Base-by-base conservation (phyloP, 2,113 vertebrate genomes). In the Petroica traversi region DNA sequence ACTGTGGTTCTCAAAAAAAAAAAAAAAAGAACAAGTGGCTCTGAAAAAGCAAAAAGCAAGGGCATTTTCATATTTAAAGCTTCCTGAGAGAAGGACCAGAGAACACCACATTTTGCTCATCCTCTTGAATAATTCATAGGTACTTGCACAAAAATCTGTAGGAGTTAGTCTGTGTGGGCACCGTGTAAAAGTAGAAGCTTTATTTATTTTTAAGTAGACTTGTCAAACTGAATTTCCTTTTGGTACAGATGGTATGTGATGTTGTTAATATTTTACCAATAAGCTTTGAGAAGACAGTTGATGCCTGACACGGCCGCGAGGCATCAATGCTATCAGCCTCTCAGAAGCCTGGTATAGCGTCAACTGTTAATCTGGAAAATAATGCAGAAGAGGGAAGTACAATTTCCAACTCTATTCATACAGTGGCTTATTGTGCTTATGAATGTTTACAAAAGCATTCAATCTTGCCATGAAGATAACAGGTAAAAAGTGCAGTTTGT, bases 1-100 rank as follows among this genome's bases (percentile, higher is more conserved):
- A 80, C 57, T 57, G 49, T 28, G 72, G 25, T 95, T 95, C 81
- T 91, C 45, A 83, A 81, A 88, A 83, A 68, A 24, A 26, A 16
- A n/a, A 45, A 62, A 68, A 2, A 66, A 49, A 78, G 72, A 52
- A 6, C n/a, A 79, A 91, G 66, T 62, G 85, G 74, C 91, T 88
- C 71, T 68, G 57, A 95, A 68, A 92, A 96, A 86, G 72, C 81
- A 95, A 68, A 92, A 96, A 86, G 72, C 81, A 88, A 59, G 55
- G 36, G 54, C 83, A 88, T 93, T 96, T 95, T 83, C 25, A 69
- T 94, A 95, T 96, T 93, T 94, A 93, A 97, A 97, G 38, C 59
- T 82, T 85, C 71, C 76, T 74, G 79, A 57, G 79, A 93, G 62
- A 72, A 93, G 67, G 73, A 77, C 57, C 55, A 86, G 46, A 84